Conservation (phyloP, 2,113 vertebrate species). For the Spea multiplicata region DNA sequence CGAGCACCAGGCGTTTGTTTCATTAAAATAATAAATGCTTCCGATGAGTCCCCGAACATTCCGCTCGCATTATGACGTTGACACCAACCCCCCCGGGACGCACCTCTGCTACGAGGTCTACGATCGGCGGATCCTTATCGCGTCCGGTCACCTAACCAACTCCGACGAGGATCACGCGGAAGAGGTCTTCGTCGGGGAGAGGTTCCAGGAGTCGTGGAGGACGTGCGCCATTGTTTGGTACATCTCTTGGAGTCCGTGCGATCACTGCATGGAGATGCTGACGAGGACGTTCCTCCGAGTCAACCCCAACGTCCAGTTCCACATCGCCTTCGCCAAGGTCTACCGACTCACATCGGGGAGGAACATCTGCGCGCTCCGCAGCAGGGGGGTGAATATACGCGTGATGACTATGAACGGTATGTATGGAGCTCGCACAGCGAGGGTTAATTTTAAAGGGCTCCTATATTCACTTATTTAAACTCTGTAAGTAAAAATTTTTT, state of each 20-base stretch:
- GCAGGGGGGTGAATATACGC: conserved; percentile 8
- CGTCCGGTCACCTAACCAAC: conserved; percentile 14
- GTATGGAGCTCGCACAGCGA: too few species aligned
- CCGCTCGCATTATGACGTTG: conserved; percentile 1
- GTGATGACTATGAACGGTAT: neutral
- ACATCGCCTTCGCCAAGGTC: conserved; percentile 10
- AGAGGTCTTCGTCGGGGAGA: conserved; percentile 14
- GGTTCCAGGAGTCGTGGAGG: conserved; percentile 10
- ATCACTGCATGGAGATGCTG: conserved; percentile 11
- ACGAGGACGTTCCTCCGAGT: neutral
- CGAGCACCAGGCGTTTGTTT: too few species aligned
- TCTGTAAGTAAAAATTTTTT: too few species aligned
- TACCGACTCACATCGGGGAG: neutral
- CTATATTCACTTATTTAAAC: too few species aligned
- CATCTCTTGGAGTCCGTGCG: conserved; percentile 39
- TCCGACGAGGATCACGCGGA: conserved; percentile 3
- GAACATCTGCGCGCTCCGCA: neutral
- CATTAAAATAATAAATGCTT: conserved; percentile 1
- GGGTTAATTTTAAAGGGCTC: too few species aligned
- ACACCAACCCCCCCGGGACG: neutral
- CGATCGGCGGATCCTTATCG: neutral
- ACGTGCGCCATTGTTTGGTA: conserved; percentile 22
- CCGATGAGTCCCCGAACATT: conserved; percentile 8
- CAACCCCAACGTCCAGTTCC: conserved; percentile 9
- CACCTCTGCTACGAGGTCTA: conserved; percentile 33